These are phyloP conservation scores for Plectropomus leopardus DNA, from an alignment of 2,113 vertebrate genomes.

Conservation along the genomic window DNA sequence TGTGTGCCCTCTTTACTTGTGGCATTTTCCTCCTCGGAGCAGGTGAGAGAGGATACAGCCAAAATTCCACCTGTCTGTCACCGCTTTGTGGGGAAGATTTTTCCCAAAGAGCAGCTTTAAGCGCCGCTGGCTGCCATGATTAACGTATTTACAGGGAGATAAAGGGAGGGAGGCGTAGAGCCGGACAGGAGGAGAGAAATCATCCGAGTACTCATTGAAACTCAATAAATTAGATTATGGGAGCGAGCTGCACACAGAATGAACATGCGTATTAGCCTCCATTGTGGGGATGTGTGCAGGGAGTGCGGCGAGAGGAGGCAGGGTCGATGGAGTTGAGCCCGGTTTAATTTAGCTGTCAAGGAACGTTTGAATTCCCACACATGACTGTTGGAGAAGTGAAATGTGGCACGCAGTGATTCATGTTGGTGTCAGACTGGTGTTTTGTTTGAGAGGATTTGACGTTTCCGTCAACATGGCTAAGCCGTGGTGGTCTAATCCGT, in stretches of 20 bases:
- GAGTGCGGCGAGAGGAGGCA: not conserved
- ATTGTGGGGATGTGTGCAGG: constrained; percentile 14
- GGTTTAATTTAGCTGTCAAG: constrained; percentile 53
- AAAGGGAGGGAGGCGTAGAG: constrained; percentile 17
- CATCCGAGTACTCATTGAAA: constrained; percentile 44
- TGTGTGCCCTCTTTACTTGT: not conserved
- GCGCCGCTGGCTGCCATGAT: constrained; percentile 19
- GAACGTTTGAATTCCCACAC: constrained; percentile 46
- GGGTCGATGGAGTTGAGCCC: not conserved
- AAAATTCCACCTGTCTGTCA: constrained; percentile 18
- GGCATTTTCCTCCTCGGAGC: constrained; percentile 18
- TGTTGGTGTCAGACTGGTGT: constrained; percentile 16
- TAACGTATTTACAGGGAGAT: constrained; percentile 53
- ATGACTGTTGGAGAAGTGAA: not conserved
- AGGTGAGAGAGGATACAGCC: constrained; percentile 36
- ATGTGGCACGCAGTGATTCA: not conserved
- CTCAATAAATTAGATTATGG: constrained; percentile 56
- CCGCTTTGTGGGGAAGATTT: constrained; percentile 40
- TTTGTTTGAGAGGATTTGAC: constrained; percentile 48
- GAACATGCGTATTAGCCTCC: constrained; percentile 53
- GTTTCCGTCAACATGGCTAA: constrained; percentile 26
- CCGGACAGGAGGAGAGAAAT: constrained; percentile 27
- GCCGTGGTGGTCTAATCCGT: constrained; percentile 31
- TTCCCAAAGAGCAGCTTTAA: constrained; percentile 40
- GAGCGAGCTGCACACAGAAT: constrained; percentile 33